Evolutionary conservation across 2,888 invertebrate genomes (phyloP).

Genomic region (Xanthorhoe spadicearia): DNA sequence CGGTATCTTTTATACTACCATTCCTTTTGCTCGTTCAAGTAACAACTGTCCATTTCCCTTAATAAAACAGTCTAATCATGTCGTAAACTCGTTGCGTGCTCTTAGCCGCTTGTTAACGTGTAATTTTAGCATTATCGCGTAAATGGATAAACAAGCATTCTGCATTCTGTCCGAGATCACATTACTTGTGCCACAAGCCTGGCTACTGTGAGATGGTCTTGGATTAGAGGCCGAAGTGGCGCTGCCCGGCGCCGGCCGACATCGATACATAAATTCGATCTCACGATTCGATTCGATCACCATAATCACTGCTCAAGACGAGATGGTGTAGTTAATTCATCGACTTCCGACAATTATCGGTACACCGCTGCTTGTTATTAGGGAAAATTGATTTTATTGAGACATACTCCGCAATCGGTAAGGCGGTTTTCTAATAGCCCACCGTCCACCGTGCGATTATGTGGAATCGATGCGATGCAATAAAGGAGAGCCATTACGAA

Average conservation of each 20-base stretch:
- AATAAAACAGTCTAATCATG: constrained; percentile 39
- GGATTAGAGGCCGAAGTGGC: constrained; percentile 39
- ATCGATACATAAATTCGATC: constrained; percentile 76
- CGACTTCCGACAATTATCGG: constrained; percentile 70
- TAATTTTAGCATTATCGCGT: constrained; percentile 66
- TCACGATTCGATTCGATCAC: constrained; percentile 69
- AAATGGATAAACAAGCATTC: constrained; percentile 54
- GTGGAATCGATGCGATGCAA: constrained; percentile 48
- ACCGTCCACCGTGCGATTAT: constrained; percentile 45
- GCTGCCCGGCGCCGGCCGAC: constrained; percentile 61
- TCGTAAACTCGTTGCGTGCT: constrained; percentile 41
- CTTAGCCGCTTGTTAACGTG: constrained; percentile 50
- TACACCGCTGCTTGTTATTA: constrained; percentile 61
- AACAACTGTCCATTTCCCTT: constrained; percentile 42
- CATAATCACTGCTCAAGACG: constrained; percentile 66
- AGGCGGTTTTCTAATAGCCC: constrained; percentile 54
- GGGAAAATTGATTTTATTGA: constrained; percentile 66
- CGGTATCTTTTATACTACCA: constrained; percentile 9
- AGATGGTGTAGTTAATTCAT: constrained; percentile 64
- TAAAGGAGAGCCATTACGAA: constrained; percentile 47
- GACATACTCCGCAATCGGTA: constrained; percentile 54
- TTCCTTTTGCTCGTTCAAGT: constrained; percentile 8
- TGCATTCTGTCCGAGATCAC: constrained; percentile 45
- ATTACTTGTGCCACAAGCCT: constrained; percentile 28
- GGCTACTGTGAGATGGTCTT: constrained; percentile 16